Base-by-base conservation (phyloP, 2,113 vertebrate species). In the Gopherus flavomarginatus region DNA sequence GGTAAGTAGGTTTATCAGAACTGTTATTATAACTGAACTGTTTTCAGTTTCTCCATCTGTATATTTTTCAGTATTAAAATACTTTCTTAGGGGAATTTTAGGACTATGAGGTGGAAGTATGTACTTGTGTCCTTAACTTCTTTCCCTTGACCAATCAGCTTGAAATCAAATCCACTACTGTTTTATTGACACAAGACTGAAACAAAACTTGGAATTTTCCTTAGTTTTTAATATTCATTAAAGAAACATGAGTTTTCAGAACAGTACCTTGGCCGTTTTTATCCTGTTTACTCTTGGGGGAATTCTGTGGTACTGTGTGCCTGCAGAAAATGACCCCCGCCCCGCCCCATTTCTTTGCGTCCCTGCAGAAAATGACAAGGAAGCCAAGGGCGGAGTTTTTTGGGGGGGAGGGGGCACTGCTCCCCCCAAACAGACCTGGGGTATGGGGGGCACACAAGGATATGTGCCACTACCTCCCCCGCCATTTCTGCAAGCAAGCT, bases 161-260 rank as follows among this genome's bases (percentile, higher is more conserved):
- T 81, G 38, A 89, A 86, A 86, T 14, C 53, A 88, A 87, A 79
- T 7, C 2, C 19, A 62, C 3, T 79, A 42, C 5, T 19, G 14
- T 78, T 5, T 16, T n/a, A 29, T 81, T 26, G 12, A 49, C 75
- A 53, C 38, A 90, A 62, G 49, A 16, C 49, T 56, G 38, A 12
- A 7, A 53, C 6, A 17, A 59, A 44, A 27, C 16, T 53, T 4
- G 3, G 80, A 6, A 54, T 92, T 38, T 87, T 85, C 38, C 78
- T 87, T 53, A 75, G 84, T 29, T 80, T 80, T 80, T 62, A 88
- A 92, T 62, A 90, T 93, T 85, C 42, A 86, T 86, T 49, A 88
- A 86, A 29, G 21, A 86, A 72, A 87, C 2, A 82, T 57, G 29
- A 86, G 21, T n/a, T 69, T 69, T 69, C 16, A 9, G 35, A 72